Percentiles rank a stretch among this genome's conserved stretches.
Conservation (phyloP, 2,888 invertebrate genomes). For the Cylindroiulus punctatus region DNA sequence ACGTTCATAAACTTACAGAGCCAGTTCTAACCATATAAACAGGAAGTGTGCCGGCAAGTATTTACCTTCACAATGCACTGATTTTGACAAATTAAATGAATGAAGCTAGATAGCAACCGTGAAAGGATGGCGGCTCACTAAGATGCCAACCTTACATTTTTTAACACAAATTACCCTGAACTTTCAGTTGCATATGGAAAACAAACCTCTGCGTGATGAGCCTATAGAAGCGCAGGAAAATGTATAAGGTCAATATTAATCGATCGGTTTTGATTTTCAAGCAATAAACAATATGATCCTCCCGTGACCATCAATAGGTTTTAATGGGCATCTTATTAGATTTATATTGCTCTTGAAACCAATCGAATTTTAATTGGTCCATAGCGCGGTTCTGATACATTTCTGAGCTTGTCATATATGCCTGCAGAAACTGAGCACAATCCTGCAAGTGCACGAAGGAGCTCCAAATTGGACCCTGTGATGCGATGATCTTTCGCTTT, state of each 20-base stretch:
- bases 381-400: neutral
- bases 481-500: neutral
- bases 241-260: too few relatives aligned
- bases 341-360: neutral
- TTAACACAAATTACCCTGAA: neutral
- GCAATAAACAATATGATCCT: neutral
- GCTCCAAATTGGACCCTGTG: neutral
- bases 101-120: neutral
- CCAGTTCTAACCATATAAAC: neutral
- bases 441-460: neutral
- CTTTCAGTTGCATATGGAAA: too few relatives aligned
- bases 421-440: neutral
- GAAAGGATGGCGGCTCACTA: neutral
- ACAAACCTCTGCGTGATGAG: too few relatives aligned
- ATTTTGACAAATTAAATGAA: neutral
- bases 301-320: neutral
- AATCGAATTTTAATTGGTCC: constrained; percentile 6
- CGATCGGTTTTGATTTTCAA: neutral
- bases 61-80: neutral
- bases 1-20: neutral
- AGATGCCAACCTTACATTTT: too few relatives aligned
- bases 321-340: neutral
- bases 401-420: neutral
- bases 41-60: neutral
- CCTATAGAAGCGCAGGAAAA: too few relatives aligned